phyloP scores from a whole-genome alignment of 1,140 invertebrate species.

The Psilanteris sp. region DNA sequence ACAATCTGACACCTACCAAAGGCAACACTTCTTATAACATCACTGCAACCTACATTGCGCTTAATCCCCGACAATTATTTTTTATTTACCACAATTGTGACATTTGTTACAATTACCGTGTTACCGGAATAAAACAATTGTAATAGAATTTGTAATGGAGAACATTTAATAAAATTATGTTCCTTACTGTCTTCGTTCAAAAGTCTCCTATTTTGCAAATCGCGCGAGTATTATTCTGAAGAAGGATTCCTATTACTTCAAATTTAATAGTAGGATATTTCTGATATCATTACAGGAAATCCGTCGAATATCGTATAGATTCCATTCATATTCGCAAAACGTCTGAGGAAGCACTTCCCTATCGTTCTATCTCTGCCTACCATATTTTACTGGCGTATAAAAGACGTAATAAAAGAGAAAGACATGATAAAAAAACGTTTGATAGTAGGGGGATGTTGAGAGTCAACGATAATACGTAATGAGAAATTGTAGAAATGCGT shows the following conservation, averaged over 20 bases:
- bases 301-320: constrained; percentile 43
- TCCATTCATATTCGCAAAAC: constrained; percentile 38
- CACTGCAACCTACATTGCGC: too few species aligned
- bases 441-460: constrained; percentile 18
- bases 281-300: constrained; percentile 55
- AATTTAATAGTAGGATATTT: constrained; percentile 51
- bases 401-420: constrained; percentile 7
- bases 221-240: neutral
- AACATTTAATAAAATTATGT: too few species aligned
- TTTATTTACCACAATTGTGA: too few species aligned
- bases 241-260: neutral
- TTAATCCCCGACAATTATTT: too few species aligned
- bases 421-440: neutral
- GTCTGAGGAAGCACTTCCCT: constrained; percentile 24
- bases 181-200: too few species aligned
- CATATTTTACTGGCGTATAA: constrained; percentile 11
- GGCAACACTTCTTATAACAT: too few species aligned
- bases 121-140: too few species aligned
- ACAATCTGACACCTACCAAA: too few species aligned
- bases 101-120: too few species aligned
- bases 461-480: constrained; percentile 42
- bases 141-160: too few species aligned
- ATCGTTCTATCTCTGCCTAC: constrained; percentile 10
- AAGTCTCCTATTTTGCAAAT: constrained; percentile 9
- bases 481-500: constrained; percentile 40